Evolutionary conservation across 2,888 invertebrate species (phyloP).

Genomic region (Drosophila bunnanda): DNA sequence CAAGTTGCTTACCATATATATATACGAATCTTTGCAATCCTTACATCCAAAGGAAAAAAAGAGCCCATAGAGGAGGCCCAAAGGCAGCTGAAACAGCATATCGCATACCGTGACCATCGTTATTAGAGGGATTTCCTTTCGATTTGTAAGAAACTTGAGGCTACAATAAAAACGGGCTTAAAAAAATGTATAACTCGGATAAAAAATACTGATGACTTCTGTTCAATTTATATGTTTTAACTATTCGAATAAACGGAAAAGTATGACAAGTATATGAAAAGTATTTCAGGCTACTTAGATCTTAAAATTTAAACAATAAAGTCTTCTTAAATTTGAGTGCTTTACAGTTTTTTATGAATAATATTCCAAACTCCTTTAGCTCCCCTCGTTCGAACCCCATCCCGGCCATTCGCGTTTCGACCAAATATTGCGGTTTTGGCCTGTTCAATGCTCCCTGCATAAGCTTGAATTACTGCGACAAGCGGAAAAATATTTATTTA

Average conservation of each 20-base stretch:
- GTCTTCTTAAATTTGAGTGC: too few relatives aligned
- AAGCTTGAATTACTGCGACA: constrained; percentile 65
- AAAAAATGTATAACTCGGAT: not conserved
- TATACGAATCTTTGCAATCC: not conserved
- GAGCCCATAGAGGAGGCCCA: not conserved
- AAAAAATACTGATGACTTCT: not conserved
- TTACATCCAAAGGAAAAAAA: not conserved
- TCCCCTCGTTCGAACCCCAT: constrained; percentile 12
- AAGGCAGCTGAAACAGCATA: not conserved
- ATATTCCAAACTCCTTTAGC: not conserved
- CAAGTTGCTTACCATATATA: not conserved
- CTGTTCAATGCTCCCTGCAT: constrained; percentile 26
- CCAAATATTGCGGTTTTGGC: constrained; percentile 65
- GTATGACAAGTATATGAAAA: too few relatives aligned
- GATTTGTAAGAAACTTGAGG: not conserved
- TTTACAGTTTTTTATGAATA: too few relatives aligned
- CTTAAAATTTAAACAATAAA: not conserved
- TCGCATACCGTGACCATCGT: not conserved
- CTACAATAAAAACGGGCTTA: not conserved
- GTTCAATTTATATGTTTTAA: not conserved
- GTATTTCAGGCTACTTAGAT: not conserved
- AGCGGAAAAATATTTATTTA: constrained; percentile 60
- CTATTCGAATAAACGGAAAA: not conserved
- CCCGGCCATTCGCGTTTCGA: constrained; percentile 35
- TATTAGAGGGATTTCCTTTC: not conserved